Percentiles rank a stretch among this genome's conserved stretches.
Conservation (phyloP, 2,113 vertebrate species). For the Trochalopteron elliotii region DNA sequence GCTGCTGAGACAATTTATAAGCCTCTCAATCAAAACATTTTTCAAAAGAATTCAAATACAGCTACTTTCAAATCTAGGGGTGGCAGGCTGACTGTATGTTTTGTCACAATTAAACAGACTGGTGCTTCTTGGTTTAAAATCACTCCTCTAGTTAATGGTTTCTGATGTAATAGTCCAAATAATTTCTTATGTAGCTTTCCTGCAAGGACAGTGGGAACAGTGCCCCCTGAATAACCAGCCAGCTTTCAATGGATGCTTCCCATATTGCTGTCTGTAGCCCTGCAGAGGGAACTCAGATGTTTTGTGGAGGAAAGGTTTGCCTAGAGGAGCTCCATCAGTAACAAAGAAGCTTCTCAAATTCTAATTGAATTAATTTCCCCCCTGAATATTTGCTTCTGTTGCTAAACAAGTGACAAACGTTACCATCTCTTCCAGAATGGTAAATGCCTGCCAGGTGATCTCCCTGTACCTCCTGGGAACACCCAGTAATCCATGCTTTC, state of each 20-base stretch:
- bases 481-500: background rate
- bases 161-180: background rate
- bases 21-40: background rate
- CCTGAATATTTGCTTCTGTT: background rate
- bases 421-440: background rate
- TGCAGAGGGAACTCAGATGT: background rate
- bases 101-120: background rate
- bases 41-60: background rate
- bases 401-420: background rate
- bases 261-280: background rate
- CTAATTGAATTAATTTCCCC: fast-evolving
- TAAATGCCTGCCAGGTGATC: background rate
- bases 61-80: background rate
- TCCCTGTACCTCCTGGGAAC: background rate
- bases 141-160: background rate
- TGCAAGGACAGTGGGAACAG: background rate
- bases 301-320: background rate
- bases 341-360: background rate
- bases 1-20: background rate
- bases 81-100: background rate
- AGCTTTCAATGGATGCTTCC: background rate
- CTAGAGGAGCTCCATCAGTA: background rate
- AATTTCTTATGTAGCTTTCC: background rate
- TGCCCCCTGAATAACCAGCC: background rate
- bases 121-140: background rate